Evolutionary conservation across 2,797 vertebrate species (phyloP), one percentile per base, ranked within the genome.

Genomic region (Champsocephalus esox): DNA sequence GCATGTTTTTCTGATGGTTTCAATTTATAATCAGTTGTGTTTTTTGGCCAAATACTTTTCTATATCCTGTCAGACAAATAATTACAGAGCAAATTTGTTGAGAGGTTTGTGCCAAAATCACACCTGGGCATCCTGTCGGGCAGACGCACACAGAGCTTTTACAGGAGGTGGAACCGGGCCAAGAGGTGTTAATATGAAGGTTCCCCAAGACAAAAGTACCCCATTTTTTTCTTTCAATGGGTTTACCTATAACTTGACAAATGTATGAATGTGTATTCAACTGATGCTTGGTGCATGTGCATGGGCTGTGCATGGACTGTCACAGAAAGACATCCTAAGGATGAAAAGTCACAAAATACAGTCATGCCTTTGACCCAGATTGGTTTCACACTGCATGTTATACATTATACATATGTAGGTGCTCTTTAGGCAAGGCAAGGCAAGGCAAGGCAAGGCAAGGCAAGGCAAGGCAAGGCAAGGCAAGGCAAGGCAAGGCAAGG

Each of bases 21-120:
- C 81, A 89, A 82, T 93, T 93, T 91, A 89, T 91, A 91, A 85
- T 91, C 80, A 87, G 85, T 90, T 86, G 54, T 75, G 66, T 57
- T 82, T 86, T 86, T 77, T 70, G 88, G 83, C 72, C 75, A 89
- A 90, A 90, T 88, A 82, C 83, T 85, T 87, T 86, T 89, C 79
- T 81, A 86, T 81, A 86, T 92, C 90, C 90, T 89, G 84, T 88
- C 81, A 82, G 81, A 90, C 83, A 86, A 88, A 91, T 92, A 93
- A 92, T 93, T 93, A 91, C 86, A 89, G 86, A 77, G 83, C 66
- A 81, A 84, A 90, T 90, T 85, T 89, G 83, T 84, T 75, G 56
- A 69, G 73, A 80, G 75, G 70, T 83, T 66, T 74, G 71, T 62
- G 86, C 81, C 83, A 89, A 61, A 88, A 86, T 87, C 66, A 88